These are phyloP conservation scores for Atherinomorus stipes DNA, from an alignment of 2,113 vertebrate genomes.

Conservation along the genomic window DNA sequence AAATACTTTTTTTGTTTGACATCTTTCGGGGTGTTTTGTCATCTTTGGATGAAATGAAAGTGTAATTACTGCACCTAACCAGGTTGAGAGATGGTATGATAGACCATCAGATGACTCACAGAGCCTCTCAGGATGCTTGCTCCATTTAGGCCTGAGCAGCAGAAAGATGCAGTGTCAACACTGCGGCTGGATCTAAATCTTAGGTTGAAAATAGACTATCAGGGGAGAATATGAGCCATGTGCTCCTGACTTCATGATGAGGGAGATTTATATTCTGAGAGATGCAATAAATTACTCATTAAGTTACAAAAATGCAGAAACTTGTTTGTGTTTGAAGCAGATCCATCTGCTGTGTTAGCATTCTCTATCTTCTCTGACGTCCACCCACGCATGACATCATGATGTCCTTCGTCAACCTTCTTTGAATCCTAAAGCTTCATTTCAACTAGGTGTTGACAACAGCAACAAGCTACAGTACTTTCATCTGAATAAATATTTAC, in stretches of 20 bases:
- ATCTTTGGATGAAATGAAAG: constrained; percentile 26
- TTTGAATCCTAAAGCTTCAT: not conserved
- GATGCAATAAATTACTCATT: not conserved
- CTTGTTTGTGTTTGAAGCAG: not conserved
- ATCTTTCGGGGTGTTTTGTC: constrained; percentile 43
- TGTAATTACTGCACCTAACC: constrained; percentile 21
- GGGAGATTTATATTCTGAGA: not conserved
- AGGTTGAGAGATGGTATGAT: constrained; percentile 1
- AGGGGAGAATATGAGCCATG: constrained; percentile 11
- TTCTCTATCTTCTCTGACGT: not conserved
- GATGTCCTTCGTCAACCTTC: not conserved
- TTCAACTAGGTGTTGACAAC: not conserved
- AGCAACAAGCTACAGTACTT: too few species aligned
- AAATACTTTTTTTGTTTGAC: constrained; percentile 76
- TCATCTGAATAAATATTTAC: too few species aligned
- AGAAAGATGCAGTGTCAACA: constrained; percentile 40
- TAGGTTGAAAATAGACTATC: constrained; percentile 36
- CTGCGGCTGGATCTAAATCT: constrained; percentile 24
- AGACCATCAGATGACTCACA: constrained; percentile 44
- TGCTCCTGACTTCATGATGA: constrained; percentile 1
- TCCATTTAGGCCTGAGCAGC: constrained; percentile 29
- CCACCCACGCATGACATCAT: too few species aligned
- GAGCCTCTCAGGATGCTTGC: constrained; percentile 24
- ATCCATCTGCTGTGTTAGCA: not conserved
- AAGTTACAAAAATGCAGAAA: constrained; percentile 6